These are phyloP conservation scores for Drosophila takahashii DNA, from an alignment of 1,140 invertebrate species.

Conservation along the genomic window DNA sequence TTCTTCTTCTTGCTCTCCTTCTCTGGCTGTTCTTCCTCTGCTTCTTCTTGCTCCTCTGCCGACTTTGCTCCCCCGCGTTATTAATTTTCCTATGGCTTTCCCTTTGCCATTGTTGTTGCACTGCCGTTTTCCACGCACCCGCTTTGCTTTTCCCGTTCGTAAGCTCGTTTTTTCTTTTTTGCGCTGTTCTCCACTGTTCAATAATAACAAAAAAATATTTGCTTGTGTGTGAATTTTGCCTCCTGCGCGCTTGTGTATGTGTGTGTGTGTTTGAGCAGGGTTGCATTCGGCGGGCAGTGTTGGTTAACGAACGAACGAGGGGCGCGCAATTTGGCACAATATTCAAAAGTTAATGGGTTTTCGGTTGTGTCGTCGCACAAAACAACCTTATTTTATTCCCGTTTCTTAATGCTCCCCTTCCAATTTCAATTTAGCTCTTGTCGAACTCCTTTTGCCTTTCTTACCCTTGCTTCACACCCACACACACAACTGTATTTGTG, in stretches of 20 bases:
- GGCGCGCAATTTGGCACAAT: slow-evolving; percentile 54
- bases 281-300: slow-evolving; percentile 50
- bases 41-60: slow-evolving; percentile 40
- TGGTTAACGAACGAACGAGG: slow-evolving; percentile 53
- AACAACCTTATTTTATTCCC: slow-evolving; percentile 8
- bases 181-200: slow-evolving; percentile 47
- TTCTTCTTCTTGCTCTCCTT: slow-evolving; percentile 59
- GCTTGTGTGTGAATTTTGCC: slow-evolving; percentile 23
- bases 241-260: slow-evolving; percentile 3
- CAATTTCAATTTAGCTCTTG: slow-evolving; percentile 2
- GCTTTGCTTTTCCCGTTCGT: slow-evolving; percentile 50
- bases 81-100: slow-evolving; percentile 50
- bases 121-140: slow-evolving; percentile 54
- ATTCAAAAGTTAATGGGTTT: slow-evolving; percentile 44
- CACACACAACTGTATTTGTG: slow-evolving; percentile 14
- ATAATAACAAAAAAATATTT: slow-evolving; percentile 48
- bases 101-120: slow-evolving; percentile 45
- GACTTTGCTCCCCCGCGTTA: slow-evolving; percentile 67
- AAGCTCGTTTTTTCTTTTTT: slow-evolving; percentile 32
- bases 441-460: slow-evolving; percentile 33
- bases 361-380: slow-evolving; percentile 13
- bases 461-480: slow-evolving; percentile 11
- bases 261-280: slow-evolving; percentile 19
- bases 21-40: slow-evolving; percentile 44
- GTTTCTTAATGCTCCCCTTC: slow-evolving; percentile 6